Evolutionary conservation across 2,113 vertebrate species (phyloP).

Genomic region (Chitala chitala): DNA sequence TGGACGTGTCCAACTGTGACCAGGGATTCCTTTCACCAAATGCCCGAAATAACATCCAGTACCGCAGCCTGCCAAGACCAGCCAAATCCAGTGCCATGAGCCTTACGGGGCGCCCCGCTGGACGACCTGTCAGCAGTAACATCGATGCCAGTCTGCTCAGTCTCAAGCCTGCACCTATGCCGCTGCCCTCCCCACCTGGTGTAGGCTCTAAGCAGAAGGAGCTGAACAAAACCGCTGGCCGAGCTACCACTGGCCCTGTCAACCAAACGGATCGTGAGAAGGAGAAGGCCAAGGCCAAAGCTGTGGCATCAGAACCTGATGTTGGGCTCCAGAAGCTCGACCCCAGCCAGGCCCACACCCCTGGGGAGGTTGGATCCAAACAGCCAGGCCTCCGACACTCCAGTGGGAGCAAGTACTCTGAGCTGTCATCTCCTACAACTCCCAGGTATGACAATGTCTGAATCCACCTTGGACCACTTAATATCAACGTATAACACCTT

Average conservation of each 20-base stretch:
- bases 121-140: constrained; percentile 75
- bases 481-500: too few species aligned
- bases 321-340: constrained; percentile 55
- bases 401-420: constrained; percentile 72
- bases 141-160: constrained; percentile 80
- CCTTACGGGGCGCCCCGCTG: constrained; percentile 67
- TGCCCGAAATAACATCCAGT: constrained; percentile 86
- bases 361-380: constrained; percentile 70
- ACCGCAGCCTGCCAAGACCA: constrained; percentile 90
- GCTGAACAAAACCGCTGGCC: constrained; percentile 52
- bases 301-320: constrained; percentile 77
- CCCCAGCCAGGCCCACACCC: constrained; percentile 51
- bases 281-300: constrained; percentile 92
- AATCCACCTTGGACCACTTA: neutral
- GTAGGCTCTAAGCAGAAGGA: constrained; percentile 74
- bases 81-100: constrained; percentile 93
- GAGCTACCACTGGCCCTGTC: constrained; percentile 68
- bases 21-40: constrained; percentile 83
- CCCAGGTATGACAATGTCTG: constrained; percentile 67
- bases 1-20: constrained; percentile 76
- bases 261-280: constrained; percentile 89
- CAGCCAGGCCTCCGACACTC: constrained; percentile 70
- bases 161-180: constrained; percentile 66
- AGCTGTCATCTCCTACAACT: constrained; percentile 78
- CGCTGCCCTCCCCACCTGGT: constrained; percentile 36